phyloP scores from a whole-genome alignment of 2,113 vertebrate genomes.

The Xenopus tropicalis region DNA sequence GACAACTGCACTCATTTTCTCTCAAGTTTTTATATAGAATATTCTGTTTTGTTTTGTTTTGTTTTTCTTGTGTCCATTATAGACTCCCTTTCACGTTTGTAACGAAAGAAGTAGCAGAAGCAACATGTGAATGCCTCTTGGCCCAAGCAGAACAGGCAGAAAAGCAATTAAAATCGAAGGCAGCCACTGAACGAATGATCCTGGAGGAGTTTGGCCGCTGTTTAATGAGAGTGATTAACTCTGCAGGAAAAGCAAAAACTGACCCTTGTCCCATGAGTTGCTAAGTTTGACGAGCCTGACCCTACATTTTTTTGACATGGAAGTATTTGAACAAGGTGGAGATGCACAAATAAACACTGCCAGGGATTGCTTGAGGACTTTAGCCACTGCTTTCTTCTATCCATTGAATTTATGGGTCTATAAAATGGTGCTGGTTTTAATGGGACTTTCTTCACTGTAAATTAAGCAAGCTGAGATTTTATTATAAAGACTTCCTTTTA shows the following conservation, averaged over 20 bases:
- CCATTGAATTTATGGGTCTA: slow-evolving; percentile 47
- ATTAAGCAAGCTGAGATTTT: slow-evolving; percentile 61
- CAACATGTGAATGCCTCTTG: slow-evolving; percentile 90
- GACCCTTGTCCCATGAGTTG: slow-evolving; percentile 89
- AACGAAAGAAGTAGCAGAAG: slow-evolving; percentile 93
- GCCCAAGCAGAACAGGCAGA: slow-evolving; percentile 89
- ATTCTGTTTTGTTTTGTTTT: too few relatives aligned
- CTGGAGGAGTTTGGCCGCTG: slow-evolving; percentile 98
- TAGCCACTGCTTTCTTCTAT: background rate
- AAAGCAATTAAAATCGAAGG: slow-evolving; percentile 79
- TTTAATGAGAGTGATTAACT: slow-evolving; percentile 93
- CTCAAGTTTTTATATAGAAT: too few relatives aligned
- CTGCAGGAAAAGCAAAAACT: slow-evolving; percentile 90
- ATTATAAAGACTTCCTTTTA: slow-evolving; percentile 61
- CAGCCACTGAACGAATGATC: slow-evolving; percentile 84
- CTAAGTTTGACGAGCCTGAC: slow-evolving; percentile 54
- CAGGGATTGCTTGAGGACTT: background rate
- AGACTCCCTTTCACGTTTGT: slow-evolving; percentile 94
- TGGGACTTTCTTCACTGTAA: slow-evolving; percentile 50
- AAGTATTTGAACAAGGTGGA: background rate
- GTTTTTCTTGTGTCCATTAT: slow-evolving; percentile 34
- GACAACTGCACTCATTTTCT: too few relatives aligned
- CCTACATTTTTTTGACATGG: background rate
- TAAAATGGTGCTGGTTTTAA: slow-evolving; percentile 63
- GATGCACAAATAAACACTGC: slow-evolving; percentile 6